phyloP scores from a whole-genome alignment of 2,113 vertebrate genomes.

The Semicossyphus pulcher region DNA sequence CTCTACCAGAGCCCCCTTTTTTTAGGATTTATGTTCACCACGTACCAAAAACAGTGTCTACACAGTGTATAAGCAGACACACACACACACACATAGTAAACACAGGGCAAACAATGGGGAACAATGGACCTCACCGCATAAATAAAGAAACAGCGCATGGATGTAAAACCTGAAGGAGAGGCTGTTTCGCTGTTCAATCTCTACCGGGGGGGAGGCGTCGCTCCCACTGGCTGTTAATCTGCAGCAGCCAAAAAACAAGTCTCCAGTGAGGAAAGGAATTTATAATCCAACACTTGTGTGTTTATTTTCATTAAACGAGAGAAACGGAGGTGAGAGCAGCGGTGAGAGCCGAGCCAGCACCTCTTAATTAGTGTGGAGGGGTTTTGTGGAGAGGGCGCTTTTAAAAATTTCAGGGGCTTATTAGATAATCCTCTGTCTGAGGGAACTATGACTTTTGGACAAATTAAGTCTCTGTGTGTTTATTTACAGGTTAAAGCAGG shows the following conservation, averaged over 20 bases:
- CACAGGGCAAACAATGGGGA: background rate
- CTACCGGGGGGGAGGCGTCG: slow-evolving; percentile 7
- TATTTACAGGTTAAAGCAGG: background rate
- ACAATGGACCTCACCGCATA: background rate
- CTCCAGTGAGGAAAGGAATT: slow-evolving; percentile 25
- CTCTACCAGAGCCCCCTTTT: slow-evolving; percentile 27
- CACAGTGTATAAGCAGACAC: background rate
- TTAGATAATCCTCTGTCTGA: slow-evolving; percentile 9
- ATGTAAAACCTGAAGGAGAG: slow-evolving; percentile 23
- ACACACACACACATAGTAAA: slow-evolving; percentile 19
- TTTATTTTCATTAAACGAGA: slow-evolving; percentile 19
- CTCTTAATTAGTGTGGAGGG: slow-evolving; percentile 10
- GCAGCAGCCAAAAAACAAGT: slow-evolving; percentile 21
- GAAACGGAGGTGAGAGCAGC: background rate
- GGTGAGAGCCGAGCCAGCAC: background rate
- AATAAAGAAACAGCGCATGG: slow-evolving; percentile 44
- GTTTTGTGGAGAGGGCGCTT: background rate
- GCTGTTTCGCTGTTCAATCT: slow-evolving; percentile 21
- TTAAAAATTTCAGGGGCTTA: background rate
- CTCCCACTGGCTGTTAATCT: slow-evolving; percentile 32
- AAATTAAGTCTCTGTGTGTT: background rate
- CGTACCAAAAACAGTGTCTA: background rate
- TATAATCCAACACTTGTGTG: slow-evolving; percentile 33
- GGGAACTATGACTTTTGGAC: slow-evolving; percentile 3
- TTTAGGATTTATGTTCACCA: slow-evolving; percentile 15